Evolutionary conservation across 2,113 vertebrate genomes (phyloP), one percentile per base, ranked within the genome.

Genomic region (Eira barbara): DNA sequence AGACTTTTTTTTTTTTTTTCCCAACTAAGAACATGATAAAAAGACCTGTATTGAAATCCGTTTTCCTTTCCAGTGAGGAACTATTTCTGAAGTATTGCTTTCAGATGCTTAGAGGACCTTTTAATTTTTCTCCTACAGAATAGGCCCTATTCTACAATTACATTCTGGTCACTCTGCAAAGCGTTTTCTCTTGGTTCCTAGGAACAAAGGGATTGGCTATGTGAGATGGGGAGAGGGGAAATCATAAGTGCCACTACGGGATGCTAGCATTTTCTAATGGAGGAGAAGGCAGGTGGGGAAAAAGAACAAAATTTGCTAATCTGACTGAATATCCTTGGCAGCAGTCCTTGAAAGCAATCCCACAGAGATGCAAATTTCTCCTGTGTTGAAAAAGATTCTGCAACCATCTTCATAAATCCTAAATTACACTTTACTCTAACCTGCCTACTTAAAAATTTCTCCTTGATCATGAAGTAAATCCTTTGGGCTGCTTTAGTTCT

Each of bases 241-340:
- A 83, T 39, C 23, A 21, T 36, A 29, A 52, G 63, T 55, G 52
- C 25, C 29, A 17, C 49, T 88, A 74, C 13, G 39, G 59, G 96
- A 65, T 17, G 52, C 57, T 89, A 49, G 55, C 71, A 42, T 67
- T 90, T 74, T 85, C 61, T 57, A 39, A 91, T 49, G 34, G 67
- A 69, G 34, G 67, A 4, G 67, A 86, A 42, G 71, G 67, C 31
- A 13, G 25, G 39, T 84, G 27, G 55, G 83, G 79, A 36, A 61
- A 92, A 95, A 92, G 61, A 92, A 92, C 92, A 94, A 67, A 57
- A 86, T 95, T 94, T 95, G 79, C 42, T 94, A 74, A 92, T 96
- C 93, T 94, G 97, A 96, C 71, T 69, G 57, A 93, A 29, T 55
- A 83, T 94, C 82, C 82, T 95, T 92, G 73, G 42, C 95, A 63